Percentiles rank a stretch among this genome's conserved stretches.
Evolutionary conservation across 2,113 vertebrate genomes (phyloP).

Genomic region (Strix aluco): DNA sequence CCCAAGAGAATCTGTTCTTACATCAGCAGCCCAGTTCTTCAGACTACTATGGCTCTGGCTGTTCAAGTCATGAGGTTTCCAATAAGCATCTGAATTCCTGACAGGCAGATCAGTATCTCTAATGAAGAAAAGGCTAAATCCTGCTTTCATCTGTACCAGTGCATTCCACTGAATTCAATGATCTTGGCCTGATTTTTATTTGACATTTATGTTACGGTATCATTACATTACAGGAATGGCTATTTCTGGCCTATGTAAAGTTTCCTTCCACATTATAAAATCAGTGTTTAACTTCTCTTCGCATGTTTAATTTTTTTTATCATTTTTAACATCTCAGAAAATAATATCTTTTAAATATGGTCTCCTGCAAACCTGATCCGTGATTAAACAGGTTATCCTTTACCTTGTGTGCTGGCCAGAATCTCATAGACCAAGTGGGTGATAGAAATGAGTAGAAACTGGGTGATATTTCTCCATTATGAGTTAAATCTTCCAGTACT

Average conservation of each 20-base stretch:
- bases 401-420: conserved; percentile 1
- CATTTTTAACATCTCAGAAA: conserved; percentile 1
- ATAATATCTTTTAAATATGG: neutral
- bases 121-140: neutral
- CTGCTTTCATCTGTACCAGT: neutral
- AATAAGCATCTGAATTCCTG: neutral
- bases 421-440: neutral
- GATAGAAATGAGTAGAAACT: conserved; percentile 3
- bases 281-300: neutral
- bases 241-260: neutral
- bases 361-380: neutral
- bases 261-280: conserved; percentile 42
- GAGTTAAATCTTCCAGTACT: neutral
- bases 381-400: neutral
- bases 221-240: neutral
- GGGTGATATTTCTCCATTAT: neutral
- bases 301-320: neutral
- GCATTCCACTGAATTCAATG: neutral
- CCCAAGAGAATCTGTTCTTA: neutral
- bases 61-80: neutral
- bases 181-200: neutral
- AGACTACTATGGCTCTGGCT: neutral
- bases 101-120: neutral
- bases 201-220: neutral
- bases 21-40: neutral